Evolutionary conservation across 2,797 vertebrate species (phyloP), one percentile per base, ranked within the genome.

Genomic region (Pseudomugil gertrudae): DNA sequence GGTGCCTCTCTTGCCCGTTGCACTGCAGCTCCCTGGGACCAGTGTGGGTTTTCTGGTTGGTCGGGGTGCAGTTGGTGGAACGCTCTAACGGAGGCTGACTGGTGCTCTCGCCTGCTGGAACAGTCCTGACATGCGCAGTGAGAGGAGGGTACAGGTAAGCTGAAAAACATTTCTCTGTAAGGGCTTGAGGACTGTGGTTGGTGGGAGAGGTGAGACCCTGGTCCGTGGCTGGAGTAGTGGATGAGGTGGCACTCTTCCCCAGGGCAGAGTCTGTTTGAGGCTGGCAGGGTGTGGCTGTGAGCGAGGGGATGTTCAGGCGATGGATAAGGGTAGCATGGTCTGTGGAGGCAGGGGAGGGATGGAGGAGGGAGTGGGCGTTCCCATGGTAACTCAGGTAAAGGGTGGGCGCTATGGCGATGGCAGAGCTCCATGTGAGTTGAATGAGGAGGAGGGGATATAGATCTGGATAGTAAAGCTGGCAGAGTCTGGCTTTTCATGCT

Each of bases 121-220:
- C 95, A 96, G 36, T 96, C 95, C 51, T 90, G 91, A 84, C 94
- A 93, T 0, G 90, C 83, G 78, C 95, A 96, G 9, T 87, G 79
- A 35, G 94, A 81, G 13, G 92, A 87, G 0, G 84, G 36, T 1
- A 90, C 19, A 5, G 85, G 72, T 26, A 94, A 85, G 78, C 93
- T 75, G 68, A 95, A 94, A 62, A 93, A 89, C 68, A 96, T 81
- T 75, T 96, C 95, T 76, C 92, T 89, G 81, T 95, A 95, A 14
- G 92, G 93, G 64, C 87, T 90, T 9, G 86, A 66, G 33, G 89
- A 83, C 59, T 93, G 81, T 0, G 89, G 87, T 15, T 83, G 92
- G 54, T 92, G 90, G 62, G 91, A 84, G 52, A 86, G 64, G 48
- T 83, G 89, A 70, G 92, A 32, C n/a, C 87, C 43, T 6, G 87